Conservation (phyloP, 2,888 invertebrate species). For the Eumacrocentrus americanus region DNA sequence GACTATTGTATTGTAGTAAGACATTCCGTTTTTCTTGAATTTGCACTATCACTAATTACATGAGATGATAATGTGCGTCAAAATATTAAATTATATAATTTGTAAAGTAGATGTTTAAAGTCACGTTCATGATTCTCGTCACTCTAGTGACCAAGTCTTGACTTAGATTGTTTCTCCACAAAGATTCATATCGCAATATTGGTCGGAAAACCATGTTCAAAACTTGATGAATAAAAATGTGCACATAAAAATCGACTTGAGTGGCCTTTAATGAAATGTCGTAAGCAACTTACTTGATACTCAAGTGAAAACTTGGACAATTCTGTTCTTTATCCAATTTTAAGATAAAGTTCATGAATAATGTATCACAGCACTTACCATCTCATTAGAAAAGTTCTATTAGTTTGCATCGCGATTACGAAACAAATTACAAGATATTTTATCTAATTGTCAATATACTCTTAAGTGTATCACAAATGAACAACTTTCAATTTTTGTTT, state of each 20-base stretch:
- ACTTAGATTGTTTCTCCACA: too few relatives aligned
- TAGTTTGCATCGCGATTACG: too few relatives aligned
- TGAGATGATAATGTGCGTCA: not conserved
- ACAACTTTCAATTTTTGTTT: constrained; percentile 16
- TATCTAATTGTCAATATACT: constrained; percentile 20
- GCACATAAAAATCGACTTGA: constrained; percentile 5
- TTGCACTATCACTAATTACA: not conserved
- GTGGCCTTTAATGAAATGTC: constrained; percentile 17
- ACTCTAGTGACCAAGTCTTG: too few relatives aligned
- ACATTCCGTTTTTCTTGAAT: constrained; percentile 8
- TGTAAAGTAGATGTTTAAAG: not conserved
- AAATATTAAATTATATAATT: not conserved
- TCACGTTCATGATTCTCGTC: not conserved
- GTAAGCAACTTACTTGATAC: constrained; percentile 7
- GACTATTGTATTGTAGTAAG: constrained; percentile 1
- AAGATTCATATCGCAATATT: too few relatives aligned
- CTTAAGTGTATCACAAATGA: constrained; percentile 16
- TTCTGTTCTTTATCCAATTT: constrained; percentile 5
- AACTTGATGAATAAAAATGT: not conserved
- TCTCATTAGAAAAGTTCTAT: too few relatives aligned
- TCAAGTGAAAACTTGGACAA: not conserved
- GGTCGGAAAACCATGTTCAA: not conserved
- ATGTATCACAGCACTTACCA: too few relatives aligned
- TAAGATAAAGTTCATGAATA: not conserved
- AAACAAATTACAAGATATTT: constrained; percentile 17